These are phyloP conservation scores for Drosophila sp. DNA, from an alignment of 1,140 invertebrate species.

Conservation along the genomic window DNA sequence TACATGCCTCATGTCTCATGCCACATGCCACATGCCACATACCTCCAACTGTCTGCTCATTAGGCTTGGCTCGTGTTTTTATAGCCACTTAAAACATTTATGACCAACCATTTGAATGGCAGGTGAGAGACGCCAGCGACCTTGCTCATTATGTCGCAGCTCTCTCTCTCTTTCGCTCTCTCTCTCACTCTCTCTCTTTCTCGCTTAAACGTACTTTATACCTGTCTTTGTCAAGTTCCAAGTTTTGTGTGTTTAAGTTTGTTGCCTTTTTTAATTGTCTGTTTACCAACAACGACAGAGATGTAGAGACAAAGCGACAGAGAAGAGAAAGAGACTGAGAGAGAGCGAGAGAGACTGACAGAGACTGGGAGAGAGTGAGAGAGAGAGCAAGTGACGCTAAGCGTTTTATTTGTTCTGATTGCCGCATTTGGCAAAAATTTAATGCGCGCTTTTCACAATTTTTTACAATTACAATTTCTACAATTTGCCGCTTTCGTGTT, in stretches of 20 bases:
- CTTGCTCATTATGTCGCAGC: slow-evolving; percentile 65
- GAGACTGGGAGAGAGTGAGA: background rate
- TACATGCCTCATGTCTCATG: background rate
- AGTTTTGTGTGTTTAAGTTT: slow-evolving; percentile 34
- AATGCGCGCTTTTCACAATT: slow-evolving; percentile 43
- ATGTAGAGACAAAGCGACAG: background rate
- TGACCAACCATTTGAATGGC: slow-evolving; percentile 72
- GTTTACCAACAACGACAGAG: slow-evolving; percentile 45
- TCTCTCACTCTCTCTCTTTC: background rate
- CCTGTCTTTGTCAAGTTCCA: slow-evolving; percentile 3
- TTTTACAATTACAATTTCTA: slow-evolving; percentile 52
- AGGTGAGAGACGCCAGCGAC: slow-evolving; percentile 62
- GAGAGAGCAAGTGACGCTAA: slow-evolving; percentile 6
- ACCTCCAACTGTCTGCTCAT: slow-evolving; percentile 19
- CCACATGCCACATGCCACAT: background rate
- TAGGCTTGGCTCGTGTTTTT: slow-evolving; percentile 50
- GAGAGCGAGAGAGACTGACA: background rate
- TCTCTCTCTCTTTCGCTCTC: background rate
- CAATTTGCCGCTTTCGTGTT: background rate
- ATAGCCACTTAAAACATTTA: slow-evolving; percentile 80
- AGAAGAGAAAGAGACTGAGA: background rate
- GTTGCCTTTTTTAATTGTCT: slow-evolving; percentile 70
- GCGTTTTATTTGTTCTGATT: slow-evolving; percentile 45
- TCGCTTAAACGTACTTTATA: background rate
- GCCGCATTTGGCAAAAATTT: slow-evolving; percentile 59